A percentile compares a stretch with the other conserved stretches of the same genome.
phyloP scores from a whole-genome alignment of 2,113 vertebrate genomes.

The Podarcis muralis region DNA sequence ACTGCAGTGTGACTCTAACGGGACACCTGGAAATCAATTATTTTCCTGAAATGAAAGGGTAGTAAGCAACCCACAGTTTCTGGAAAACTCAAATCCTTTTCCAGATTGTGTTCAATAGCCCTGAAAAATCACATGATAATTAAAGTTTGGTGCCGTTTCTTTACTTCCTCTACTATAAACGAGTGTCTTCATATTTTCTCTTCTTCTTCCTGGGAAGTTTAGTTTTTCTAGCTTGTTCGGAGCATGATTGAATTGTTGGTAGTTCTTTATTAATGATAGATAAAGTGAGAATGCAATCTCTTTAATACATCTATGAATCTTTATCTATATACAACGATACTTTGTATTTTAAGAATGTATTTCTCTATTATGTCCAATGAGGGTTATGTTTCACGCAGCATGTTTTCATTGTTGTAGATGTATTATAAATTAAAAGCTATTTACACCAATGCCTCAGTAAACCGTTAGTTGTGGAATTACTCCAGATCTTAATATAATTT shows the following conservation, averaged over 20 bases:
- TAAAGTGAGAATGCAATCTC: background rate
- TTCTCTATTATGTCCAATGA: background rate
- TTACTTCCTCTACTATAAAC: background rate
- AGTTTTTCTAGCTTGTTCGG: background rate
- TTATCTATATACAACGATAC: background rate
- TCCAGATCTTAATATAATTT: slow-evolving; percentile 22
- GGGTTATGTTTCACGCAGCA: slow-evolving; percentile 18
- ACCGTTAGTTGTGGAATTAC: slow-evolving; percentile 24
- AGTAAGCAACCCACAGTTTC: background rate
- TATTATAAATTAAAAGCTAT: background rate
- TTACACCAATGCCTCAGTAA: background rate
- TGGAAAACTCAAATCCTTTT: background rate
- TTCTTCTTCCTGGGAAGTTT: too few species aligned
- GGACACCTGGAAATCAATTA: background rate
- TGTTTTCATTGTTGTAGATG: slow-evolving; percentile 14
- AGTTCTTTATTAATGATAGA: background rate
- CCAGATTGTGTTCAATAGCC: background rate
- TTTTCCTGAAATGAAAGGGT: background rate
- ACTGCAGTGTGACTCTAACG: background rate
- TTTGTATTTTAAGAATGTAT: background rate
- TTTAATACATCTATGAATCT: background rate
- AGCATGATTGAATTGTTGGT: background rate
- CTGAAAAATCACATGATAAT: background rate
- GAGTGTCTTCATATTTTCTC: background rate
- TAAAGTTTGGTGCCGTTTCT: background rate